phyloP scores from a whole-genome alignment of 2,888 invertebrate species.

The Caenorhabditis macrosperma region DNA sequence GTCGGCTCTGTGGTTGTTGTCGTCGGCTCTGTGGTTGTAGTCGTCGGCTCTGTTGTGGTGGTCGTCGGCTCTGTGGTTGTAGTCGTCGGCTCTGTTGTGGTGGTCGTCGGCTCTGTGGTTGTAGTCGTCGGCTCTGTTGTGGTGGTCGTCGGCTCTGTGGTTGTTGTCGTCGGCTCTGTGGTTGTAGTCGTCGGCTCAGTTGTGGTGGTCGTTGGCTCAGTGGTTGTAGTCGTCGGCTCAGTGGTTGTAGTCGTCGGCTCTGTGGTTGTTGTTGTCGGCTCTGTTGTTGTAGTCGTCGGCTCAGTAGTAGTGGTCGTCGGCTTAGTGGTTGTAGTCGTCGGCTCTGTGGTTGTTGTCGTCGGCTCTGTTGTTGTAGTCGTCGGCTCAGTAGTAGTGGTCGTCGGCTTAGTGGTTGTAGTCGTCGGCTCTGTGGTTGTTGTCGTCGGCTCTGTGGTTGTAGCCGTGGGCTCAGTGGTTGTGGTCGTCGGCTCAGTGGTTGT shows the following conservation, averaged over 20 bases:
- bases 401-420: conserved; percentile 10
- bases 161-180: conserved; percentile 29
- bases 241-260: conserved; percentile 21
- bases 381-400: conserved; percentile 37
- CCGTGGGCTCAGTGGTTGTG: conserved; percentile 5
- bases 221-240: conserved; percentile 27
- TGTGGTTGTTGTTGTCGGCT: not conserved
- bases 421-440: conserved; percentile 16
- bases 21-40: conserved; percentile 14
- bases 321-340: conserved; percentile 23
- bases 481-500: conserved; percentile 14
- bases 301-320: conserved; percentile 13
- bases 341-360: conserved; percentile 34
- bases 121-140: conserved; percentile 10
- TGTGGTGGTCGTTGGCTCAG: conserved; percentile 28
- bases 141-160: conserved; percentile 25
- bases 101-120: conserved; percentile 11
- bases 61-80: conserved; percentile 8
- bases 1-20: conserved; percentile 22
- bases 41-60: conserved; percentile 24
- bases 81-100: conserved; percentile 6
- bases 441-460: conserved; percentile 21
- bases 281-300: conserved; percentile 14
- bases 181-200: conserved; percentile 34
- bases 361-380: conserved; percentile 28